Conservation (phyloP, 30 jellyfish, hydroid and myxozoan species). For the Hydractinia echinata region DNA sequence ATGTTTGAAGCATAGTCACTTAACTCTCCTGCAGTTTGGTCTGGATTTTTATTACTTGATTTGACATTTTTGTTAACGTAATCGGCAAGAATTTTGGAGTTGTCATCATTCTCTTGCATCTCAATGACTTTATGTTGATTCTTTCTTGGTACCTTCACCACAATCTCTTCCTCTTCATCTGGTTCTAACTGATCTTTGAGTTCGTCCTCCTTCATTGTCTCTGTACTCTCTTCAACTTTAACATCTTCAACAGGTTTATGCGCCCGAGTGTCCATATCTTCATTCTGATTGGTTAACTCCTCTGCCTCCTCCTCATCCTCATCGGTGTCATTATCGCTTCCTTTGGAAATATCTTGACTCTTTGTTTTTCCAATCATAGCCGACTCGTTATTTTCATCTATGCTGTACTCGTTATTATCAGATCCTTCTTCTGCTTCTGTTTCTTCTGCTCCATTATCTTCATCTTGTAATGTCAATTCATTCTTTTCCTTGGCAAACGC, state of each 20-base stretch:
- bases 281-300: neutral
- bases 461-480: neutral
- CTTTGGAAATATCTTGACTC: neutral
- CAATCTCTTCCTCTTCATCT: conserved; percentile 8
- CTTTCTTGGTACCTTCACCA: no score
- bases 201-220: neutral
- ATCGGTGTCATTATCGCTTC: neutral
- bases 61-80: neutral
- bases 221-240: neutral
- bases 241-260: no score
- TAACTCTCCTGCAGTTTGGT: neutral
- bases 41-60: neutral
- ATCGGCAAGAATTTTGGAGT: neutral
- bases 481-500: neutral
- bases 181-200: neutral
- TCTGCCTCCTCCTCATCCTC: neutral
- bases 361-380: conserved; percentile 1
- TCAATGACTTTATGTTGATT: neutral
- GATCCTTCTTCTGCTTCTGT: no score
- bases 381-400: neutral
- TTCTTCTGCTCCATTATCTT: neutral
- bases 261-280: neutral
- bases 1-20: neutral
- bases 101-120: neutral
- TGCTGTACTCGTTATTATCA: neutral